phyloP scores from a whole-genome alignment of 1,140 invertebrate species.

The Dysdera silvatica region DNA sequence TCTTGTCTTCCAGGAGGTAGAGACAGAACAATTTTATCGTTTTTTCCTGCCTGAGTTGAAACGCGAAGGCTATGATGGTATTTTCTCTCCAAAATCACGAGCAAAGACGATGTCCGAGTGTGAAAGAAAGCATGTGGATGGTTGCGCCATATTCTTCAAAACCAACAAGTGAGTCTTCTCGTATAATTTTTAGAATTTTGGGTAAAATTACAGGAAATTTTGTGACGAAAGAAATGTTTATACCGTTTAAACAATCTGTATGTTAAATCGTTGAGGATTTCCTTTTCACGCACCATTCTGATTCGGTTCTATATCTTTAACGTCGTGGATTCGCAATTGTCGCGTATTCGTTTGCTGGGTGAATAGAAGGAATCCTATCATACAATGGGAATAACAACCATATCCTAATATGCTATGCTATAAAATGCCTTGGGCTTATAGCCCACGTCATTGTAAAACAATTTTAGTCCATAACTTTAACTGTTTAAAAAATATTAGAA shows the following conservation, averaged over 20 bases:
- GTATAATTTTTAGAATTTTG: slow-evolving; percentile 37
- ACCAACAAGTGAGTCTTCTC: slow-evolving; percentile 74
- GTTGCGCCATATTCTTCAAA: slow-evolving; percentile 96
- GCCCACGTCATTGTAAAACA: too few relatives aligned
- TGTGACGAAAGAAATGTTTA: background rate
- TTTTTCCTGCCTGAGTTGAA: slow-evolving; percentile 93
- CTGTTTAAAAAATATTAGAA: too few relatives aligned
- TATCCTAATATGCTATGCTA: too few relatives aligned
- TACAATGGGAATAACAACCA: too few relatives aligned
- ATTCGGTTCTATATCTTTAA: too few relatives aligned
- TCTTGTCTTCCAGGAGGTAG: slow-evolving; percentile 71
- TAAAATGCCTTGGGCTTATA: too few relatives aligned
- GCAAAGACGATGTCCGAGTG: slow-evolving; percentile 97
- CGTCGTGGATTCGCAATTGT: too few relatives aligned
- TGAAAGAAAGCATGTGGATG: slow-evolving; percentile 96
- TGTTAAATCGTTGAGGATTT: too few relatives aligned
- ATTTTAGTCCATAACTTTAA: too few relatives aligned
- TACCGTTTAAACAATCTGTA: background rate
- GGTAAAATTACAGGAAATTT: background rate
- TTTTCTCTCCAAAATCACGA: slow-evolving; percentile 95
- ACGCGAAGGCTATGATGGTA: slow-evolving; percentile 87
- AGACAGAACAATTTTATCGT: slow-evolving; percentile 97
- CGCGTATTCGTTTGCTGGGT: too few relatives aligned
- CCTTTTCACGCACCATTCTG: too few relatives aligned
- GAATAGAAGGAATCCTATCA: too few relatives aligned